Evolutionary conservation across 2,113 vertebrate species (phyloP).

Genomic region (Rhinoptilus africanus): DNA sequence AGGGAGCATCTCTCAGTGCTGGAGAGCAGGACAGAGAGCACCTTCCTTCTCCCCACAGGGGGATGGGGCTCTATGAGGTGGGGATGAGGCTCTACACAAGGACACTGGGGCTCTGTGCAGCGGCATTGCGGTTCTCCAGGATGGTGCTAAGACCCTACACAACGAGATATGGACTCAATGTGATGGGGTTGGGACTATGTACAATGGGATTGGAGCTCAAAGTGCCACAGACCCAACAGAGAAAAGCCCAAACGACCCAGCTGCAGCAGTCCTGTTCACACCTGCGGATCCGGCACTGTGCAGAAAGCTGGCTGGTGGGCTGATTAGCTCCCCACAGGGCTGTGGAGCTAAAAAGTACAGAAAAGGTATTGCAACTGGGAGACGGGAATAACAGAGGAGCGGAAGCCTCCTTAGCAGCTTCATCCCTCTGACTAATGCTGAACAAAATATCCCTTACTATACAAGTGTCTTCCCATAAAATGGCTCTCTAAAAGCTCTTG

Average conservation of each 20-base stretch:
- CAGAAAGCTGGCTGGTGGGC: neutral
- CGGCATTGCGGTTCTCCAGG: neutral
- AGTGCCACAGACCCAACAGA: neutral
- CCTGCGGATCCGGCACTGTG: too few species aligned
- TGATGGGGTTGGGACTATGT: neutral
- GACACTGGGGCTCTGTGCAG: neutral
- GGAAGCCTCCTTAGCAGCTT: neutral
- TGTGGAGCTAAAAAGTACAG: neutral
- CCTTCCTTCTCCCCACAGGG: neutral
- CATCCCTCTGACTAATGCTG: neutral
- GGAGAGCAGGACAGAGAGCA: neutral
- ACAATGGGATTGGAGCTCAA: neutral
- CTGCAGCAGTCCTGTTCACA: neutral
- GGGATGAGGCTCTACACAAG: neutral
- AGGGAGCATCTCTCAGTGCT: accelerated
- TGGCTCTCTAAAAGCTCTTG: neutral
- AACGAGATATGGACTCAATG: too few species aligned
- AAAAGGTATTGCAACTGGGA: neutral
- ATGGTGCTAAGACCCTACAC: neutral
- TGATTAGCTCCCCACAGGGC: neutral
- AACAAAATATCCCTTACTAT: neutral
- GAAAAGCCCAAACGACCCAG: neutral
- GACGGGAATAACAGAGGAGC: neutral
- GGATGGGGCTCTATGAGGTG: too few species aligned
- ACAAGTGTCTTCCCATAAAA: neutral